Evolutionary conservation across 2,797 vertebrate genomes (phyloP), one percentile per base, ranked within the genome.

Genomic region (Columba guinea): DNA sequence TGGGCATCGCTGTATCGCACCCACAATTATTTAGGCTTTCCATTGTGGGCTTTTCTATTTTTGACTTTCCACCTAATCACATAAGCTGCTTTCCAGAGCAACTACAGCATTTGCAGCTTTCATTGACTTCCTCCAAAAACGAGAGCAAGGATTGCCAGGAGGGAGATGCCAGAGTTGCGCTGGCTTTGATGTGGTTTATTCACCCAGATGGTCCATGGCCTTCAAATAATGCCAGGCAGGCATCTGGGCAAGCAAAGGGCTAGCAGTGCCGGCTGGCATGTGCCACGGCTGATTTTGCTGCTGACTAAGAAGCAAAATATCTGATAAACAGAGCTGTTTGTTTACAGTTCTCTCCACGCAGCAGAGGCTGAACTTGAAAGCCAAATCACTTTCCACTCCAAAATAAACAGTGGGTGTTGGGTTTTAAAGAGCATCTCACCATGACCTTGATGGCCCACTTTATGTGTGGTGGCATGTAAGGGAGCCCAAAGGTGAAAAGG

Each of bases 401-500:
- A 74, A 79, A 84, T n/a, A 34, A 92, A 64, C 51, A 78, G 89
- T 60, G 63, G 62, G 76, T 34, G 49, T 5, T 81, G 85, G 84
- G 80, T 92, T 82, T 90, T 77, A 91, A 88, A 79, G 71, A 89
- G 74, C 84, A 79, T 95, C 85, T 91, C 80, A 14, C 67, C 0
- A 0, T 80, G 80, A 93, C 90, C 93, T 92, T 18, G 19, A 35
- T 7, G 56, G 60, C 69, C 70, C 91, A 89, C 75, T 94, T 95
- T 28, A 69, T 34, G 46, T 0, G 2, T 68, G 63, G 63, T 91
- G 71, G 75, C 85, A 90, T 81, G 90, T 80, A 94, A 89, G 53
- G 39, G 51, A 94, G 73, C 90, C 93, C 78, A 90, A 59, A 96
- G 95, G 87, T 91, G 83, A 94, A 95, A 92, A 91, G 77, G 80